Conservation (phyloP, 2,888 invertebrate genomes). For the Heliconius hortense region DNA sequence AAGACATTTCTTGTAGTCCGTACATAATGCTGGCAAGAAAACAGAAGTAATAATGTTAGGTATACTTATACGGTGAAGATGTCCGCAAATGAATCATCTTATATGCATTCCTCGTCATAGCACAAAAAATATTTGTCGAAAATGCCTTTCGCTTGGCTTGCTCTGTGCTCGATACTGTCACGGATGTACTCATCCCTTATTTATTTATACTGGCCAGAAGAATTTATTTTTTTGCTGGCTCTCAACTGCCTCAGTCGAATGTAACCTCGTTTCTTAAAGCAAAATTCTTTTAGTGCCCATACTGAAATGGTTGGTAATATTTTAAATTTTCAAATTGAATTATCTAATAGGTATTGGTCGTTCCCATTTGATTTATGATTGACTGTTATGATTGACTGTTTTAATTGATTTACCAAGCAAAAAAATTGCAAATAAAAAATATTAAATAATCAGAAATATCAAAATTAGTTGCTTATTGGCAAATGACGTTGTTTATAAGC, state of each 20-base stretch:
- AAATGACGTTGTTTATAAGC: too few relatives aligned
- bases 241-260: conserved; percentile 69
- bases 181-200: conserved; percentile 77
- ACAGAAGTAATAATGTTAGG: conserved; percentile 79
- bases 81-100: conserved; percentile 80
- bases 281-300: conserved; percentile 75
- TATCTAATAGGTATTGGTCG: background rate
- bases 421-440: background rate
- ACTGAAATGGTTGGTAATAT: background rate
- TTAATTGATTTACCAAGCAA: background rate
- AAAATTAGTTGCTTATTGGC: background rate
- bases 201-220: conserved; percentile 79
- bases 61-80: conserved; percentile 75
- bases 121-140: conserved; percentile 80
- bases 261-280: conserved; percentile 62
- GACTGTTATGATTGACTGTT: background rate
- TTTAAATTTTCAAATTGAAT: background rate
- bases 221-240: conserved; percentile 71
- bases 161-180: conserved; percentile 56
- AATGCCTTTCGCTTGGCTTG: conserved; percentile 73
- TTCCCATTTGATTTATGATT: background rate
- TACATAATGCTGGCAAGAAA: conserved; percentile 77
- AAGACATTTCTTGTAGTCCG: conserved; percentile 77
- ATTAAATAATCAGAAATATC: too few relatives aligned
- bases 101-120: conserved; percentile 77